A percentile compares a stretch with the other conserved stretches of the same genome.
Conservation (phyloP, 2,113 vertebrate genomes). For the Eretmochelys imbricata region DNA sequence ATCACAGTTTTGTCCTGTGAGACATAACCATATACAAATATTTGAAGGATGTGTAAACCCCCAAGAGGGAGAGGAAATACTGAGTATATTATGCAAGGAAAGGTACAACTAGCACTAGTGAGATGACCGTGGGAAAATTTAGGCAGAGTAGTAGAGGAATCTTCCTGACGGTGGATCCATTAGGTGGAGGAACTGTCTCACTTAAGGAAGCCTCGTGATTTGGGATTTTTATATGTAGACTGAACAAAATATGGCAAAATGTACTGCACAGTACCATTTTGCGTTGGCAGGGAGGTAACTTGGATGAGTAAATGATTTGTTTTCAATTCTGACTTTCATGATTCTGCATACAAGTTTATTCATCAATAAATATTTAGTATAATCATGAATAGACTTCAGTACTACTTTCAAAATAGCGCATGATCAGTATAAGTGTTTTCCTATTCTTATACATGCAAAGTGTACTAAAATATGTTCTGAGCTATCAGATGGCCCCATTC, state of each 20-base stretch:
- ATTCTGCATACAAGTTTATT: background rate
- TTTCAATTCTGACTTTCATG: background rate
- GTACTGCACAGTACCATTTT: rapidly evolving
- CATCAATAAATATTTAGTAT: constrained; percentile 36
- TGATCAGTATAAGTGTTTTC: background rate
- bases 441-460: constrained; percentile 11
- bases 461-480: constrained; percentile 18
- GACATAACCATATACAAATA: background rate
- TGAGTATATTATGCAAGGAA: background rate
- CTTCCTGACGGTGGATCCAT: background rate
- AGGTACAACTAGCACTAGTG: background rate
- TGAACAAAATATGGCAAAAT: background rate
- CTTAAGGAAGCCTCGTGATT: background rate
- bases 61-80: background rate
- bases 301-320: background rate
- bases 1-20: background rate
- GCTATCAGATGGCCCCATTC: background rate
- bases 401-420: constrained; percentile 39
- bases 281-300: background rate
- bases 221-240: background rate
- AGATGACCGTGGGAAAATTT: background rate
- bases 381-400: constrained; percentile 1
- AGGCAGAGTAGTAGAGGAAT: background rate
- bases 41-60: background rate
- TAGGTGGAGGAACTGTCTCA: background rate